Conservation (phyloP, 1,140 invertebrate genomes). For the Penaeus chinensis region DNA sequence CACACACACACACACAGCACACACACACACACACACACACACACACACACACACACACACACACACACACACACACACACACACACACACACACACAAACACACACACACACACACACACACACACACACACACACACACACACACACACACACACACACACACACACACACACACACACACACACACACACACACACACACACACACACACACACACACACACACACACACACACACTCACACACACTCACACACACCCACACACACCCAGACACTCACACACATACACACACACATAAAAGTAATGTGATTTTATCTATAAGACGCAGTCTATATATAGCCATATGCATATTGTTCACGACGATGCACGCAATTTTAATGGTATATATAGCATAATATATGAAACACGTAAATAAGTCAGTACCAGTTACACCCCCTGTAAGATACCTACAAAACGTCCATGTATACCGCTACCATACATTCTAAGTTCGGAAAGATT, state of each 20-base stretch:
- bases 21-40: too few relatives aligned
- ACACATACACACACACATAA: too few relatives aligned
- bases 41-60: too few relatives aligned
- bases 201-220: background rate
- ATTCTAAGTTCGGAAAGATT: background rate
- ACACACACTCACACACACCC: too few relatives aligned
- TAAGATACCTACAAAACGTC: constrained; percentile 16
- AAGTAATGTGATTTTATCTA: too few relatives aligned
- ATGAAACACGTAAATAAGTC: constrained; percentile 18
- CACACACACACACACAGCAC: too few relatives aligned
- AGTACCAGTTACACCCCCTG: background rate
- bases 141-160: background rate
- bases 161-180: background rate
- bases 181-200: background rate
- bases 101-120: background rate
- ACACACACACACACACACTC: too few relatives aligned
- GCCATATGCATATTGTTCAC: background rate
- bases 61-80: too few relatives aligned
- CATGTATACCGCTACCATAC: constrained; percentile 14
- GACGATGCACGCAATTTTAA: background rate
- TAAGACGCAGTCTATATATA: background rate
- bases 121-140: background rate
- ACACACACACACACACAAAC: background rate
- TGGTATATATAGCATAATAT: background rate
- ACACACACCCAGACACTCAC: too few relatives aligned